Percentiles rank a stretch among this genome's conserved stretches.
Conservation (phyloP, 2,797 vertebrate genomes). For the Pseudochromis fuscus region DNA sequence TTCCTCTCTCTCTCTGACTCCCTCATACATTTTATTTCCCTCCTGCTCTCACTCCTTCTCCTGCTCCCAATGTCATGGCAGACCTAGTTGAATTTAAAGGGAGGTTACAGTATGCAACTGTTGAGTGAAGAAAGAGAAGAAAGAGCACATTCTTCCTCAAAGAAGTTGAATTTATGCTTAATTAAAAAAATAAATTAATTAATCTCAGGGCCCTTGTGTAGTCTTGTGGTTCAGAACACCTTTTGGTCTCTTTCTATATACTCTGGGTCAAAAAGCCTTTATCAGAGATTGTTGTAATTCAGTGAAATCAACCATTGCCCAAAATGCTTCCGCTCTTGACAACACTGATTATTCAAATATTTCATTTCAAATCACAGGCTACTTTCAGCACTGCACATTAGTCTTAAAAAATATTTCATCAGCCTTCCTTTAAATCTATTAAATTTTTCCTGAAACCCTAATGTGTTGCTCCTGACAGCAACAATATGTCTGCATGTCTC, state of each 20-base stretch:
- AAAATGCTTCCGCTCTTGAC: background rate
- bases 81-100: conserved; percentile 31
- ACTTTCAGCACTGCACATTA: background rate
- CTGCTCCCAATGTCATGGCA: conserved; percentile 59
- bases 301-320: conserved; percentile 7
- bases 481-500: conserved; percentile 50
- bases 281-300: background rate
- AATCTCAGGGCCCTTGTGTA: background rate
- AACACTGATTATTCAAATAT: conserved; percentile 10
- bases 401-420: conserved; percentile 6
- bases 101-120: conserved; percentile 1
- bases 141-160: background rate
- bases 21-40: conserved; percentile 30
- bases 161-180: background rate
- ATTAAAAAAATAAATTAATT: background rate
- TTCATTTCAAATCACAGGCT: background rate
- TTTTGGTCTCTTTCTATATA: background rate
- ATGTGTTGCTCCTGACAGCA: conserved; percentile 35
- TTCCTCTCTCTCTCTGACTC: background rate
- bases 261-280: background rate
- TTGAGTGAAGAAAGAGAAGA: conserved; percentile 1
- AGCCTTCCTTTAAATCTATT: conserved; percentile 23
- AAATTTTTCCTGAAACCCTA: conserved; percentile 27
- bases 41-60: conserved; percentile 25
- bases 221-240: background rate